Base-by-base conservation (phyloP, 2,113 vertebrate genomes). In the Meles meles region DNA sequence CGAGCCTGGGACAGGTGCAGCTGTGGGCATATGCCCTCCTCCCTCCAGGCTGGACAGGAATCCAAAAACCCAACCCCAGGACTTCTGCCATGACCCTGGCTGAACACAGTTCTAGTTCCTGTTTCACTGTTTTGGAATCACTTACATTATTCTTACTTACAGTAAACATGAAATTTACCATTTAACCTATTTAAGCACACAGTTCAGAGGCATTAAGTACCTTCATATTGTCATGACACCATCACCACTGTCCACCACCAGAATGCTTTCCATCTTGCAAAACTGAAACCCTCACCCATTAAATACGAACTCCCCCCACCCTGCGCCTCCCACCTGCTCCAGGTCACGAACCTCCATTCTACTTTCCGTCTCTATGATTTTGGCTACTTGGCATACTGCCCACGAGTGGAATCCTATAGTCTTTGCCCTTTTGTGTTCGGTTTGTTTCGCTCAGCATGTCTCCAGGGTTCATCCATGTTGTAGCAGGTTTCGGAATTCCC, bases 1-100 rank as follows among this genome's bases (percentile, higher is more conserved):
- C 9, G 1, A 72, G 77, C 20, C 52, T 3, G 1, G 23, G 14
- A 3, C 25, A 21, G 39, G 55, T 0, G 61, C 12, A 2, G 13
- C 20, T 81, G 1, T 72, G 61, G 67, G 52, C 11, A 1, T 37
- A 8, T 7, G 21, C 2, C 1, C 12, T 18, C 77, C 65, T 7
- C 74, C 0, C 76, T 12, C 77, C 7, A 3, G 10, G 15, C 85
- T 14, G 67, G 65, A 2, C 0, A 7, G 14, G 84, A 27, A 42
- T 39, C 87, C 37, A 11, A 6, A 31, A 18, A 11, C 34, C 52
- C 29, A 49, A 44, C 12, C 5, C 44, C 31, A 7, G 55, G 0
- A 10, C 55, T 39, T 37, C 17, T 13, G 65, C 12, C 10, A 0
- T 14, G 5, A 31, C 25, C 44, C 65, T 63, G 76, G 59, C 55